phyloP scores from a whole-genome alignment of 2,888 invertebrate genomes.

The Tyria jacobaeae region DNA sequence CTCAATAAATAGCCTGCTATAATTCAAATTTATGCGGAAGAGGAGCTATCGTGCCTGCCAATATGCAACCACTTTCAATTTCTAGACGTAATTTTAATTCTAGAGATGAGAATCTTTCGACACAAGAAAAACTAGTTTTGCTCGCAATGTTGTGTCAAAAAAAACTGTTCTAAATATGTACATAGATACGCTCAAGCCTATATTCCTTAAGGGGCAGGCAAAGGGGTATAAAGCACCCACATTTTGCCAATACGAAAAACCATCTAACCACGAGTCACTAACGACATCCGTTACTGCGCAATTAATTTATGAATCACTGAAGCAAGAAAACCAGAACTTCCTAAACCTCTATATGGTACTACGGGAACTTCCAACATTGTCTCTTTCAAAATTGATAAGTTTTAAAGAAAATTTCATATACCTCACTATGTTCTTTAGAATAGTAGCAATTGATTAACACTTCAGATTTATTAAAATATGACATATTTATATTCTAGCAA shows the following conservation, averaged over 20 bases:
- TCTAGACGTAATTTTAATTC: constrained; percentile 34
- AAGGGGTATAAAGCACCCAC: no score
- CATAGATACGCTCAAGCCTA: no score
- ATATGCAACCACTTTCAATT: constrained; percentile 47
- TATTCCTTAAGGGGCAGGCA: no score
- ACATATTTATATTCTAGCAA: no score
- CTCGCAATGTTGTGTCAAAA: background rate
- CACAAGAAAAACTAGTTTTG: constrained; percentile 3
- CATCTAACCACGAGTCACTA: background rate
- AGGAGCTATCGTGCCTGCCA: constrained; percentile 35
- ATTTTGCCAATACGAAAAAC: no score
- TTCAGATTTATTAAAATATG: background rate
- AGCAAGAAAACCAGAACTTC: background rate
- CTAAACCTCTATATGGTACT: background rate
- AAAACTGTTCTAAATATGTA: background rate
- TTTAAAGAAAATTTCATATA: background rate
- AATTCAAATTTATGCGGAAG: constrained; percentile 63
- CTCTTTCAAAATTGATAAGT: background rate
- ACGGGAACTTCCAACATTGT: background rate
- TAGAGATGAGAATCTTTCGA: constrained; percentile 1
- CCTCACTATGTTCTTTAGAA: background rate
- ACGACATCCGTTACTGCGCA: background rate
- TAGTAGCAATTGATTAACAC: background rate
- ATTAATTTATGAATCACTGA: background rate
- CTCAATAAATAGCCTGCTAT: constrained; percentile 58